Conservation (phyloP, 1,140 invertebrate genomes). For the Gerris buenoi region DNA sequence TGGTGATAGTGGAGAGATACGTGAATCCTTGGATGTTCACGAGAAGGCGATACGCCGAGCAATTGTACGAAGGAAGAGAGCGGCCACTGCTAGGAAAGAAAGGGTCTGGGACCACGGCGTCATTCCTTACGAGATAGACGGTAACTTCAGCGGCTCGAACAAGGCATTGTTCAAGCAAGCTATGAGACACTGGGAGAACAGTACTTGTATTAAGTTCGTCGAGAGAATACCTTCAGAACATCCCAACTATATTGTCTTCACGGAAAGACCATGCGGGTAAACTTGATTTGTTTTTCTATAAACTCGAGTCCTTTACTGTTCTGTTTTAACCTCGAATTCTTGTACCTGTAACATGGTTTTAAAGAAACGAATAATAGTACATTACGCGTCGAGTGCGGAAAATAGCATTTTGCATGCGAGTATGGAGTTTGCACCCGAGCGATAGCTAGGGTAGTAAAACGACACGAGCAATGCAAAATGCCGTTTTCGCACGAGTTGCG, state of each 20-base stretch:
- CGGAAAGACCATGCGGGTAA: conserved; percentile 88
- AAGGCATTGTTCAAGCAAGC: conserved; percentile 95
- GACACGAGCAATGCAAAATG: too few relatives aligned
- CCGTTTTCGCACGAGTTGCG: too few relatives aligned
- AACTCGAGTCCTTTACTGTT: too few relatives aligned
- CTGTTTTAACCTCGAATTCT: too few relatives aligned
- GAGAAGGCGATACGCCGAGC: conserved; percentile 24
- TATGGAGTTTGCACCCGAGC: too few relatives aligned
- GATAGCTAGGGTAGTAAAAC: too few relatives aligned
- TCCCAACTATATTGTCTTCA: conserved; percentile 94
- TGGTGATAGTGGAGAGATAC: neutral
- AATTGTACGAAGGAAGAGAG: too few relatives aligned
- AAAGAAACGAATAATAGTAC: too few relatives aligned
- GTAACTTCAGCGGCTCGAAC: conserved; percentile 89
- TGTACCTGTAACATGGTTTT: too few relatives aligned
- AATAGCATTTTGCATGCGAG: too few relatives aligned
- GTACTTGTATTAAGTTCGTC: conserved; percentile 94
- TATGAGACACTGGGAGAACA: conserved; percentile 98
- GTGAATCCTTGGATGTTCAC: conserved; percentile 15
- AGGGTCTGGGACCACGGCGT: conserved; percentile 94
- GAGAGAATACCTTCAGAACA: conserved; percentile 71
- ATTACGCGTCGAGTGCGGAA: too few relatives aligned
- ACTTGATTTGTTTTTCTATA: too few relatives aligned
- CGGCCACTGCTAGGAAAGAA: conserved; percentile 85
- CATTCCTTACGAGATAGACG: conserved; percentile 95